These are phyloP conservation scores for Grantiella picta DNA, from an alignment of 2,113 vertebrate species.

Conservation along the genomic window DNA sequence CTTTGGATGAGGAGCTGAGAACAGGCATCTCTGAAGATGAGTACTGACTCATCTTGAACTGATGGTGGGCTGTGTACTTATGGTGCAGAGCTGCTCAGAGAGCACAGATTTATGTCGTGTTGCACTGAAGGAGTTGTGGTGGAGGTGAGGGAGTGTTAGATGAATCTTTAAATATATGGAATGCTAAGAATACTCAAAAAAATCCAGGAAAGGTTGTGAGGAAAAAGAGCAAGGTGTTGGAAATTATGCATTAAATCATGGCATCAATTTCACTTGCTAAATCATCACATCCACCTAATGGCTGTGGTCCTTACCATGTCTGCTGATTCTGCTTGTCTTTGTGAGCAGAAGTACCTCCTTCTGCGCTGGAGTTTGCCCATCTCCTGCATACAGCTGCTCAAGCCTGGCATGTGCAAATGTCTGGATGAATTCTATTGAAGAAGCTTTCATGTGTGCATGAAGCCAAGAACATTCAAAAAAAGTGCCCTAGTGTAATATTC, in stretches of 20 bases:
- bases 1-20: not conserved
- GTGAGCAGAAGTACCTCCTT: not conserved
- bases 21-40: not conserved
- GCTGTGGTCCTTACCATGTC: not conserved
- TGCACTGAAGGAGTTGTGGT: not conserved
- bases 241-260: not conserved
- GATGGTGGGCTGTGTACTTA: not conserved
- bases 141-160: not conserved
- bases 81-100: not conserved
- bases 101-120: rapidly evolving
- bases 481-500: not conserved
- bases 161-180: not conserved
- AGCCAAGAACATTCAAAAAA: not conserved
- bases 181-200: not conserved
- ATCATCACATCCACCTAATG: not conserved
- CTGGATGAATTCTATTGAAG: not conserved
- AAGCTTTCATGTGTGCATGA: not conserved
- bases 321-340: not conserved
- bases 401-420: not conserved
- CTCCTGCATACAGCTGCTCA: not conserved
- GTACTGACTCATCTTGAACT: not conserved
- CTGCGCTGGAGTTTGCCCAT: not conserved
- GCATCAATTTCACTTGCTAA: not conserved
- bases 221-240: not conserved
- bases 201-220: not conserved